These are phyloP conservation scores for Clarias batrachus DNA, from an alignment of 2,113 vertebrate species.

Conservation along the genomic window DNA sequence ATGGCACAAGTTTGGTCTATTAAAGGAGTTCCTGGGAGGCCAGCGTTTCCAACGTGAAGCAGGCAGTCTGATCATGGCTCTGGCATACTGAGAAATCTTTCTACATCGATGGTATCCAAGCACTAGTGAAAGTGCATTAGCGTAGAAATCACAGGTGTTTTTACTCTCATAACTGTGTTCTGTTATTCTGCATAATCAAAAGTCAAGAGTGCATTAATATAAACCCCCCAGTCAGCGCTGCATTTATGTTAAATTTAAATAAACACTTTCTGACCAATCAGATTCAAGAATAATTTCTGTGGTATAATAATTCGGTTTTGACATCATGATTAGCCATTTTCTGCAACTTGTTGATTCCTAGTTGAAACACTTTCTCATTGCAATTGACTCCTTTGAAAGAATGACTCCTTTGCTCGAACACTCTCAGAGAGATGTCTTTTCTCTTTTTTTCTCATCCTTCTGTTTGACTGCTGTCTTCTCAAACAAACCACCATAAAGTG, in stretches of 20 bases:
- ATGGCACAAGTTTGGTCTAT: too few relatives aligned
- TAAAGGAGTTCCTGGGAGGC: too few relatives aligned
- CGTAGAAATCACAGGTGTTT: too few relatives aligned
- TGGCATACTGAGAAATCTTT: too few relatives aligned
- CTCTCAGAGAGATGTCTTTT: not conserved
- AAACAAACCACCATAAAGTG: not conserved
- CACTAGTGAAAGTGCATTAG: too few relatives aligned
- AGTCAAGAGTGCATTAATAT: not conserved
- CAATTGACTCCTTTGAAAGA: not conserved
- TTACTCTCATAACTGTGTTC: too few relatives aligned
- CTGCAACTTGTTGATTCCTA: not conserved
- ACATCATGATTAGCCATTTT: not conserved
- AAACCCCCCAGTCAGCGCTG: not conserved
- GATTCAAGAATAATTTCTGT: not conserved
- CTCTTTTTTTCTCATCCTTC: not conserved
- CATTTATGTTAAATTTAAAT: not conserved
- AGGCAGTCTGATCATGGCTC: too few relatives aligned
- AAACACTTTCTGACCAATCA: not conserved
- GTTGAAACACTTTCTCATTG: not conserved
- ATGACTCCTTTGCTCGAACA: not conserved
- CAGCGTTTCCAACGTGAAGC: too few relatives aligned
- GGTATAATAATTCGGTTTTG: not conserved
- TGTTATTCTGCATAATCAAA: too few relatives aligned
- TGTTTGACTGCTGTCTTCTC: not conserved
- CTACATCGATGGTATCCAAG: too few relatives aligned